Percentiles rank a stretch among this genome's conserved stretches.
Conservation (phyloP, 2,113 vertebrate genomes). For the Varanus komodoensis region DNA sequence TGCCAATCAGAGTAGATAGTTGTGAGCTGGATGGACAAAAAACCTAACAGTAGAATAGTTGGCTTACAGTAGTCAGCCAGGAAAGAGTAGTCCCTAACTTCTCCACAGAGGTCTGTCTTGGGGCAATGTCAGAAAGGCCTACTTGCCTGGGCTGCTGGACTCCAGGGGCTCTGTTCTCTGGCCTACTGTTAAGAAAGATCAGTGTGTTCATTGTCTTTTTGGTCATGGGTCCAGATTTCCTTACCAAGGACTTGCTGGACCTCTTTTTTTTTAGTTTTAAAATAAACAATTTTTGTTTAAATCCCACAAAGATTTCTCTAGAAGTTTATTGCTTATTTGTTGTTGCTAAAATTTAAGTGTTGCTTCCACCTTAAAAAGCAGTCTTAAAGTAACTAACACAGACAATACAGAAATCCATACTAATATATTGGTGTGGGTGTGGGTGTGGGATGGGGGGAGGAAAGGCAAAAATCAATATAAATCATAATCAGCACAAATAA, state of each 20-base stretch:
- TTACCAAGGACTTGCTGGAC: neutral
- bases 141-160: neutral
- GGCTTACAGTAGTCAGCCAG: neutral
- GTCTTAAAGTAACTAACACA: no score
- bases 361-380: no score
- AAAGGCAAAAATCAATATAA: no score
- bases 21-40: neutral
- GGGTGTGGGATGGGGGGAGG: no score
- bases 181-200: neutral
- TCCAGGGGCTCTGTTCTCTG: neutral
- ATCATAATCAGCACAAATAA: no score
- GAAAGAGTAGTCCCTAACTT: neutral
- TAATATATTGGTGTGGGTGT: no score
- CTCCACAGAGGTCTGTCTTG: neutral
- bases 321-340: neutral
- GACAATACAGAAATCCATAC: no score
- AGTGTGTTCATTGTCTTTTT: neutral
- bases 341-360: no score
- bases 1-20: neutral
- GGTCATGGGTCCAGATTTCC: neutral
- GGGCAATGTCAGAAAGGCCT: neutral
- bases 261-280: neutral
- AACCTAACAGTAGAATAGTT: no score
- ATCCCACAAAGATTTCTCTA: neutral
- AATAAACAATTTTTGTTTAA: neutral